Evolutionary conservation across 2,888 invertebrate species (phyloP).

Genomic region (Xanthorhoe spadicearia): DNA sequence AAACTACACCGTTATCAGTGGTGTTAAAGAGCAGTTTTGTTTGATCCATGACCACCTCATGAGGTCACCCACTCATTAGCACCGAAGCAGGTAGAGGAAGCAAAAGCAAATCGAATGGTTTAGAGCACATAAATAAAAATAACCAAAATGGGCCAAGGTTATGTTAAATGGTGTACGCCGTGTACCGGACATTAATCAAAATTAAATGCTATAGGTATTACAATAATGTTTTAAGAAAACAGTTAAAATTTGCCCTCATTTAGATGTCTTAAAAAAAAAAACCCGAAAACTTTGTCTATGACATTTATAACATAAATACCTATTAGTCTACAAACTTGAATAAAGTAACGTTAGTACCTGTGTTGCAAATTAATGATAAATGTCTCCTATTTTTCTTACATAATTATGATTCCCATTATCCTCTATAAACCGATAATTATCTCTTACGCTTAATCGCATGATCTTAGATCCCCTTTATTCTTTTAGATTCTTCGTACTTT

Average conservation of each 20-base stretch:
- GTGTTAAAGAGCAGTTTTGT: slow-evolving; percentile 48
- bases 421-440: slow-evolving; percentile 32
- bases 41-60: slow-evolving; percentile 41
- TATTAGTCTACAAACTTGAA: too few relatives aligned
- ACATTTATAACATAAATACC: too few relatives aligned
- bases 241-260: too few relatives aligned
- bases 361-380: neutral
- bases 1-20: slow-evolving; percentile 55
- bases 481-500: slow-evolving; percentile 41
- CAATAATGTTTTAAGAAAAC: too few relatives aligned
- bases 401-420: slow-evolving; percentile 25
- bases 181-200: too few relatives aligned
- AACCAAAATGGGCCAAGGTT: neutral
- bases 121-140: slow-evolving; percentile 30
- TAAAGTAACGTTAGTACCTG: too few relatives aligned
- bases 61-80: slow-evolving; percentile 56
- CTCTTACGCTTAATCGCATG: slow-evolving; percentile 56
- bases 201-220: too few relatives aligned
- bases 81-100: slow-evolving; percentile 49
- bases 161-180: neutral
- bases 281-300: too few relatives aligned
- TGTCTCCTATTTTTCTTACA: neutral
- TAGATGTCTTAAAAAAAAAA: too few relatives aligned
- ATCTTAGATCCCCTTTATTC: slow-evolving; percentile 40
- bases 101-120: slow-evolving; percentile 37